phyloP scores from a whole-genome alignment of 2,797 vertebrate genomes.

The Buphagus erythrorhynchus region DNA sequence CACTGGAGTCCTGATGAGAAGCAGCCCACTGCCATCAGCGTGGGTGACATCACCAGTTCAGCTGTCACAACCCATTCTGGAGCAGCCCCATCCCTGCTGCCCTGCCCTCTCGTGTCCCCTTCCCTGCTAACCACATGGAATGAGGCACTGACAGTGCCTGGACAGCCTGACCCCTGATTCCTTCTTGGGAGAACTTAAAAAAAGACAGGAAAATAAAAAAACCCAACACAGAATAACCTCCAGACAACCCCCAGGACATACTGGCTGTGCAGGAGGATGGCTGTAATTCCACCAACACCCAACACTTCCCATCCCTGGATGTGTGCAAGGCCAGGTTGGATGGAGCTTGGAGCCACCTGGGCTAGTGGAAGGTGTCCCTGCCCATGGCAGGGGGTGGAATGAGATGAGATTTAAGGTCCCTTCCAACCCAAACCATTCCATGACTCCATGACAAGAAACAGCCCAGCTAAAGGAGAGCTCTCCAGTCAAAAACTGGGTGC shows the following conservation, averaged over 20 bases:
- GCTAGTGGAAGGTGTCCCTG: neutral
- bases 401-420: neutral
- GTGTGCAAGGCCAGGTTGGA: neutral
- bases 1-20: neutral
- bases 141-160: neutral
- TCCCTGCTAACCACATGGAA: neutral
- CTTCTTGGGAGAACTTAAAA: neutral
- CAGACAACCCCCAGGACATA: rapidly evolving
- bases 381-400: neutral
- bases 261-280: neutral
- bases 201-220: neutral
- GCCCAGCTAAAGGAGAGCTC: neutral
- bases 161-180: neutral
- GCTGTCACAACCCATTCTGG: constrained; percentile 10
- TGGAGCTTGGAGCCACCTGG: neutral
- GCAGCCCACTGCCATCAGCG: neutral
- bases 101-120: neutral
- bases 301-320: neutral
- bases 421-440: neutral
- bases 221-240: rapidly evolving
- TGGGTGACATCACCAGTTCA: neutral
- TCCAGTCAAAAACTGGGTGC: rapidly evolving
- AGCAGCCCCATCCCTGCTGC: neutral
- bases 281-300: neutral
- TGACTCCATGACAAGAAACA: rapidly evolving